These are phyloP conservation scores for Wiebesia pumilae DNA, from an alignment of 1,140 invertebrate genomes.

Conservation along the genomic window DNA sequence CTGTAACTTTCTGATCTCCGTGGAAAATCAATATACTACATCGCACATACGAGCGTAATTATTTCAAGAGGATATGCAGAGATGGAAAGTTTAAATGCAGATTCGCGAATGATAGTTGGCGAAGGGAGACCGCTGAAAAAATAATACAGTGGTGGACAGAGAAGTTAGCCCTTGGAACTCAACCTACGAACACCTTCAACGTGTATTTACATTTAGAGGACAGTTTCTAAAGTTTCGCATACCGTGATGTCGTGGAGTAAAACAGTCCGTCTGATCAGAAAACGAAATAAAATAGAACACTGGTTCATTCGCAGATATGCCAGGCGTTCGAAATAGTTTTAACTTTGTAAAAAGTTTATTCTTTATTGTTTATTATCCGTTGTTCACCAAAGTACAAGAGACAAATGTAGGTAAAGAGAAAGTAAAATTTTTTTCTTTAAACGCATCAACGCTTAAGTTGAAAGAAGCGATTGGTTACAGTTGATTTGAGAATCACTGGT, in stretches of 20 bases:
- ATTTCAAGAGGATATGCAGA: neutral
- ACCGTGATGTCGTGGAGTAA: constrained; percentile 47
- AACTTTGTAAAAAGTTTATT: too few relatives aligned
- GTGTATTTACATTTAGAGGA: constrained; percentile 56
- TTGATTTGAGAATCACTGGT: constrained; percentile 55
- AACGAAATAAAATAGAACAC: too few relatives aligned
- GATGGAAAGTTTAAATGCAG: neutral
- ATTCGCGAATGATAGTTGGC: too few relatives aligned
- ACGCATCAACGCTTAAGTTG: neutral
- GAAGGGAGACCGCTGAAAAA: too few relatives aligned
- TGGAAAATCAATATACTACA: too few relatives aligned
- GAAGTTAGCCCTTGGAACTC: constrained; percentile 37
- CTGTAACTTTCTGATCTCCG: neutral
- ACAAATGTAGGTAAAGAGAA: too few relatives aligned
- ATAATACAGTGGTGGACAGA: too few relatives aligned
- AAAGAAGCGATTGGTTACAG: neutral
- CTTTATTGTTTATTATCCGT: too few relatives aligned
- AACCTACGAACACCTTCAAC: constrained; percentile 53
- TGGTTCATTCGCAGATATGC: too few relatives aligned
- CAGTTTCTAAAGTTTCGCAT: constrained; percentile 56
- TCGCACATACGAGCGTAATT: too few relatives aligned
- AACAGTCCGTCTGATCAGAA: constrained; percentile 45
- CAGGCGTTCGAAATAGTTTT: too few relatives aligned
- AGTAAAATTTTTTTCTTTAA: neutral
- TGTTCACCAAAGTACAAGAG: too few relatives aligned